A percentile compares a stretch with the other conserved stretches of the same genome.
Conservation (phyloP, 2,888 invertebrate species). For the Epistrophe eligans region DNA sequence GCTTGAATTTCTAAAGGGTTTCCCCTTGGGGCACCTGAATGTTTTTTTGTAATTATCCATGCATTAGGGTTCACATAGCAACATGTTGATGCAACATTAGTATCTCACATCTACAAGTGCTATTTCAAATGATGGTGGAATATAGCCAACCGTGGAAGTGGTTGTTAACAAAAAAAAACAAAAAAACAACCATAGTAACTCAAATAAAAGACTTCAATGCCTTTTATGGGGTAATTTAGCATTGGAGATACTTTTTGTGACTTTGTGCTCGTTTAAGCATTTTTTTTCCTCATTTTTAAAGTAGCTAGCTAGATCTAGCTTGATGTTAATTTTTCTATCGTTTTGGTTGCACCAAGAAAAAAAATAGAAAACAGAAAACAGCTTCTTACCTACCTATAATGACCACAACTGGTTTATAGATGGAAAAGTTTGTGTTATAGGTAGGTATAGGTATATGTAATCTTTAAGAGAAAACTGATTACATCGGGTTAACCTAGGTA, state of each 20-base stretch:
- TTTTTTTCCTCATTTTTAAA: slow-evolving; percentile 3
- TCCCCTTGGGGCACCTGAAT: slow-evolving; percentile 38
- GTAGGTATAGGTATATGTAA: not conserved
- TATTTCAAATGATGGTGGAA: slow-evolving; percentile 12
- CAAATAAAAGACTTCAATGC: slow-evolving; percentile 35
- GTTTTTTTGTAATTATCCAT: not conserved
- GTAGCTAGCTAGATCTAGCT: slow-evolving; percentile 25
- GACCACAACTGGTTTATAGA: slow-evolving; percentile 33
- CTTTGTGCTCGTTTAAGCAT: slow-evolving; percentile 27
- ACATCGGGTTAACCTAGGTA: not conserved
- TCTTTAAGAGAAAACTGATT: slow-evolving; percentile 38
- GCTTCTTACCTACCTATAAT: slow-evolving; percentile 29
- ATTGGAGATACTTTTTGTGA: slow-evolving; percentile 13
- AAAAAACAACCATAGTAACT: slow-evolving; percentile 30
- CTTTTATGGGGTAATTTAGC: slow-evolving; percentile 37
- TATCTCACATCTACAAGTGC: slow-evolving; percentile 19
- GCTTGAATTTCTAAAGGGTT: slow-evolving; percentile 34
- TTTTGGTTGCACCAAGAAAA: slow-evolving; percentile 25
- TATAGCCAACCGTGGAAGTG: not conserved
- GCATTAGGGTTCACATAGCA: slow-evolving; percentile 1
- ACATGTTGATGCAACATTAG: slow-evolving; percentile 37
- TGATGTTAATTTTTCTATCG: slow-evolving; percentile 26
- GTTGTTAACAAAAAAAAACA: slow-evolving; percentile 8
- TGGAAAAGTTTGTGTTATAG: slow-evolving; percentile 13
- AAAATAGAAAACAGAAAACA: slow-evolving; percentile 14